Base-by-base conservation (phyloP, 2,888 invertebrate genomes). In the Oligia latruncula region DNA sequence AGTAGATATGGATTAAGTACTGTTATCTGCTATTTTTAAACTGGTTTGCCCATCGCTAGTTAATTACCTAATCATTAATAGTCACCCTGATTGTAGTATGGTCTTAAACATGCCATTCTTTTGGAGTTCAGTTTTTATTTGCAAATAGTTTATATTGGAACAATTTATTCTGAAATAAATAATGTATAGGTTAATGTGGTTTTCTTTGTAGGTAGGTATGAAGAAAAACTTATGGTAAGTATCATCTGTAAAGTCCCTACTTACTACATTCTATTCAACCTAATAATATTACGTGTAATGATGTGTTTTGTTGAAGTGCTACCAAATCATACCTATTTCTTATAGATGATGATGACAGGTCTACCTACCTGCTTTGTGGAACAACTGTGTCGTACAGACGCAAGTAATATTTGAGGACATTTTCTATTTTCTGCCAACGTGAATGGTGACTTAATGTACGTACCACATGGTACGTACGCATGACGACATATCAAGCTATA, bases 391-490 rank as follows among this genome's bases (percentile, higher is more conserved):
- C 35, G 67, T 65, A 6, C 23, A 62, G 62, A 78, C 83, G 66
- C n/a, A 81, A 83, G 83, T 80, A 83, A 78, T 81, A 78, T 76
- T 29, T 78, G 81, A 78, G 84, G 74, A 29, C 78, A 81, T 74
- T 77, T 76, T 78, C 71, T 78, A 78, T 76, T 84, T 83, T 70
- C 49, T 43, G 77, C 74, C 29, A 52, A 43, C n/a, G 62, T 23
- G 29, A 77, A 58, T 67, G 58, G 58, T 35, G 73, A 72, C 58
- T 72, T 73, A 52, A 15, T 17, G 17, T 35, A 73, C 4, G 8
- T 58, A 72, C 4, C 29, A 29, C 29, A 29, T 29, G 4, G 17
- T 35, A 73, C 4, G 8, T 58, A 72, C 6, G n/a, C 58, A 4
- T 3, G n/a, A n/a, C n/a, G 11, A 60, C 11, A 58, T n/a, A n/a